phyloP scores from a whole-genome alignment of 2,797 vertebrate genomes.

The Scolopax bukidnonensis region DNA sequence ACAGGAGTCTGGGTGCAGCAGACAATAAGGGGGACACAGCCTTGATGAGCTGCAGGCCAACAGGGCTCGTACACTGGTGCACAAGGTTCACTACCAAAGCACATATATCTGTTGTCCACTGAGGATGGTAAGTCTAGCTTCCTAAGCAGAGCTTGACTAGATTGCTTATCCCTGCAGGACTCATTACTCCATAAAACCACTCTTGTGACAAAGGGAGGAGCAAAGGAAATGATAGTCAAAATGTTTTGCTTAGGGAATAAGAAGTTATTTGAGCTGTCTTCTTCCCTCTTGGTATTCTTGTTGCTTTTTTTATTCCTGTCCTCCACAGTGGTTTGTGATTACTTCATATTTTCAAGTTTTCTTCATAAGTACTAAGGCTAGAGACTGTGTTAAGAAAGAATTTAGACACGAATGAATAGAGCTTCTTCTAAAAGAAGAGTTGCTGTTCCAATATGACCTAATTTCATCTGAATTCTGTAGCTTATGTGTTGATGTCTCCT shows the following conservation, averaged over 20 bases:
- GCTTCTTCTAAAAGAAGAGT: not conserved
- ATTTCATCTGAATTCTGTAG: not conserved
- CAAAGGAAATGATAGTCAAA: not conserved
- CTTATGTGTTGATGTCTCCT: not conserved
- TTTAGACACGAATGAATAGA: not conserved
- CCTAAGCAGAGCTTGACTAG: not conserved
- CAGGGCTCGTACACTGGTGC: not conserved
- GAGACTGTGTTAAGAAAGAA: not conserved
- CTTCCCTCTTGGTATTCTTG: not conserved
- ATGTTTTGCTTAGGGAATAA: not conserved
- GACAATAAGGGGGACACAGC: fast-evolving
- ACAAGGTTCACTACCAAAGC: not conserved
- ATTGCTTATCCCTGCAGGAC: not conserved
- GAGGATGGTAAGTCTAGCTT: fast-evolving
- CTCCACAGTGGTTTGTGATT: not conserved
- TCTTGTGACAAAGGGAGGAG: not conserved
- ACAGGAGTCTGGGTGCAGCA: not conserved
- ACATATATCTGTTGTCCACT: not conserved
- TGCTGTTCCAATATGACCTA: not conserved
- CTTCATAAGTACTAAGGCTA: not conserved
- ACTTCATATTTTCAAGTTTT: not conserved
- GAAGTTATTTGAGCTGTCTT: not conserved
- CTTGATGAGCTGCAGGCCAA: not conserved
- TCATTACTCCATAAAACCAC: not conserved
- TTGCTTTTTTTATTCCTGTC: not conserved